Percentiles rank a stretch among this genome's conserved stretches.
Evolutionary conservation across 2,888 invertebrate genomes (phyloP).

Genomic region (Thymelicus acteon): DNA sequence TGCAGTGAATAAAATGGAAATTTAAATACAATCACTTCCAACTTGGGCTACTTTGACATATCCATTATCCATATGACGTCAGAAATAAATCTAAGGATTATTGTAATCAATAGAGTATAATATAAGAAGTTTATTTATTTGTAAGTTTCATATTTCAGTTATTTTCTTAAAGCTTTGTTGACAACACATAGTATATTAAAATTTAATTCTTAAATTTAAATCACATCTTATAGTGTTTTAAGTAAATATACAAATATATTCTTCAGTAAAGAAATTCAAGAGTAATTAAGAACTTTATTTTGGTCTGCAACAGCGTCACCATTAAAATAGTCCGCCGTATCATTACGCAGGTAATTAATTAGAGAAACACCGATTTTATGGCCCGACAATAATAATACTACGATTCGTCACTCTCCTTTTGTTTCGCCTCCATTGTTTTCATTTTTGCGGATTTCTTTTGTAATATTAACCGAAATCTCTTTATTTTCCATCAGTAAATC

Average conservation of each 20-base stretch:
- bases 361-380: constrained; percentile 28
- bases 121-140: too few species aligned
- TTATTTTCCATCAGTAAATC: constrained; percentile 38
- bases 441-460: constrained; percentile 39
- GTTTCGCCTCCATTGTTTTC: constrained; percentile 32
- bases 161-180: too few species aligned
- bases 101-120: too few species aligned
- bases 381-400: constrained; percentile 34
- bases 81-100: too few species aligned
- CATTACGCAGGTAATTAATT: constrained; percentile 24
- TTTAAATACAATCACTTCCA: too few species aligned
- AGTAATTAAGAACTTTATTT: neutral
- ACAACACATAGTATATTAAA: too few species aligned
- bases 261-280: neutral
- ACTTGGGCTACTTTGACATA: too few species aligned
- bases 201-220: too few species aligned
- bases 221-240: too few species aligned
- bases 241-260: neutral
- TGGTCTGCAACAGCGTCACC: neutral
- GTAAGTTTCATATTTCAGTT: too few species aligned
- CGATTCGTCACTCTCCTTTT: constrained; percentile 35
- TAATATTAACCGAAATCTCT: constrained; percentile 36
- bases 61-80: too few species aligned
- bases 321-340: neutral
- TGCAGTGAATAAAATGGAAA: too few species aligned